Percentiles rank a stretch among this genome's conserved stretches.
Conservation (phyloP, 2,888 invertebrate genomes). For the Vanessa cardui region DNA sequence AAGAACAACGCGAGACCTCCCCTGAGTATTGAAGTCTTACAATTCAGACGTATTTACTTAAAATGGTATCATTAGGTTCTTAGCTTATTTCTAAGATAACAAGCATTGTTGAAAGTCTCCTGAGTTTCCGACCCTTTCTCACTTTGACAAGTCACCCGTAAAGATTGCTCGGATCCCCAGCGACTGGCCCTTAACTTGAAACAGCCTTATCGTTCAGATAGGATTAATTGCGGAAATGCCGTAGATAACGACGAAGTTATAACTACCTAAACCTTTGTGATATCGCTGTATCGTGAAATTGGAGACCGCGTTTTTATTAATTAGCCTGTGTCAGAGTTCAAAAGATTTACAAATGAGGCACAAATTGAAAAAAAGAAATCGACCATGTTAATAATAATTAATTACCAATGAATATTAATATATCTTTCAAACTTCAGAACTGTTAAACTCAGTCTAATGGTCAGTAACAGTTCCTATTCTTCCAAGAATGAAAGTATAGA, state of each 20-base stretch:
- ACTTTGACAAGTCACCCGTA: conserved; percentile 82
- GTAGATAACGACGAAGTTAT: conserved; percentile 75
- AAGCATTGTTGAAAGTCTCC: conserved; percentile 82
- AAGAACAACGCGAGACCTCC: conserved; percentile 26
- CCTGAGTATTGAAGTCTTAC: conserved; percentile 35
- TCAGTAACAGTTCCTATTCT: too few relatives aligned
- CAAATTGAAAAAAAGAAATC: too few relatives aligned
- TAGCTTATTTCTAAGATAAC: conserved; percentile 80
- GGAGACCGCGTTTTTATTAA: conserved; percentile 37
- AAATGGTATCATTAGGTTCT: conserved; percentile 80
- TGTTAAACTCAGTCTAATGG: too few relatives aligned
- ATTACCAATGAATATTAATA: too few relatives aligned
- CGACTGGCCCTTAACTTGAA: conserved; percentile 78
- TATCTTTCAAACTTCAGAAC: too few relatives aligned
- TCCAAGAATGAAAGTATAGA: too few relatives aligned
- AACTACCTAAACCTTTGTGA: conserved; percentile 61
- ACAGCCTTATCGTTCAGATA: conserved; percentile 77
- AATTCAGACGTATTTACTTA: conserved; percentile 64
- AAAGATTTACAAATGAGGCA: background rate
- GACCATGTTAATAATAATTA: too few relatives aligned
- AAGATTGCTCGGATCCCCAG: conserved; percentile 82
- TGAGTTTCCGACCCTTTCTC: conserved; percentile 79
- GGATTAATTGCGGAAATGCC: conserved; percentile 82
- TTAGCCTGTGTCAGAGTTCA: conserved; percentile 18
- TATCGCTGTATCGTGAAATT: conserved; percentile 43